These are phyloP conservation scores for Hermatobates lingyangjiaoensis DNA, from an alignment of 1,140 invertebrate species.

Conservation along the genomic window DNA sequence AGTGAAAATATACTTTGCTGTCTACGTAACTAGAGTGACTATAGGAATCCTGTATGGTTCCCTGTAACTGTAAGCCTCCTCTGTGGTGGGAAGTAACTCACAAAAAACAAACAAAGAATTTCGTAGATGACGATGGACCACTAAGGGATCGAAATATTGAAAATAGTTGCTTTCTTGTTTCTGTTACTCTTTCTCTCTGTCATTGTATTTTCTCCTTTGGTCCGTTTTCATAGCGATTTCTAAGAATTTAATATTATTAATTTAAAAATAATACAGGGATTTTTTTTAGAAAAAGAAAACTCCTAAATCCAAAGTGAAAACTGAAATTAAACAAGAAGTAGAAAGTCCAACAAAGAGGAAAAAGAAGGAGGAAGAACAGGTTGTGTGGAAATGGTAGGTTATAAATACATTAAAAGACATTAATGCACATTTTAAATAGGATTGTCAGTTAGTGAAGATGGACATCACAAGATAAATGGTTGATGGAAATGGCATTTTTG, in stretches of 20 bases:
- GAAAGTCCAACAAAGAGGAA: constrained; percentile 38
- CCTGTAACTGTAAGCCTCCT: too few relatives aligned
- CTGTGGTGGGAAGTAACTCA: too few relatives aligned
- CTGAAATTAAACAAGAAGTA: constrained; percentile 20
- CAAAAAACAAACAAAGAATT: neutral
- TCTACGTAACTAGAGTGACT: too few relatives aligned
- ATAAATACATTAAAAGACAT: too few relatives aligned
- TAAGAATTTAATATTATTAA: constrained; percentile 16
- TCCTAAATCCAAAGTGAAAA: constrained; percentile 24
- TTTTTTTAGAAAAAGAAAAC: constrained; percentile 20
- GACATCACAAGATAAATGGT: too few relatives aligned
- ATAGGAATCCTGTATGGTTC: too few relatives aligned
- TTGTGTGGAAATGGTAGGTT: constrained; percentile 85
- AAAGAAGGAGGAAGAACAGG: constrained; percentile 58
- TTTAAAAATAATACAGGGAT: constrained; percentile 24
- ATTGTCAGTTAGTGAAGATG: too few relatives aligned
- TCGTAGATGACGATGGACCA: neutral
- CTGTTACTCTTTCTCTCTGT: neutral
- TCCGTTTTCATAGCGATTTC: neutral
- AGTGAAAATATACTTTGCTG: too few relatives aligned
- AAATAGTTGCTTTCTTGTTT: neutral
- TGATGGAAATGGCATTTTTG: too few relatives aligned
- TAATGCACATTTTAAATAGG: too few relatives aligned
- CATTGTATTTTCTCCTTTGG: neutral
- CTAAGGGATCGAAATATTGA: neutral